Conservation (phyloP, 92 coral and sea anemone genomes). For the Palythoa caribaeorum region DNA sequence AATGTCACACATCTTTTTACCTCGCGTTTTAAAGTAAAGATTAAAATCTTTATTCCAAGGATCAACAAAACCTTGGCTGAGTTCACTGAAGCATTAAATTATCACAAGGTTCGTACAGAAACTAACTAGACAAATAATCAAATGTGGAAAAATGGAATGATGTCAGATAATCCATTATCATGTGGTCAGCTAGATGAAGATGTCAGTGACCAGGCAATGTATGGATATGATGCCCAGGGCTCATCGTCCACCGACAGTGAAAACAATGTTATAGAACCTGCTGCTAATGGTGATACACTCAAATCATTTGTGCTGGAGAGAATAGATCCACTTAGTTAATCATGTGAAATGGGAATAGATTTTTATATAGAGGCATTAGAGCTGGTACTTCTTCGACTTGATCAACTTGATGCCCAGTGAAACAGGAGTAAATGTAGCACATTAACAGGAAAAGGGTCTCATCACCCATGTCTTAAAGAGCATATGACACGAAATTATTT, state of each 20-base stretch:
- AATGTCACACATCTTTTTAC: slow-evolving; percentile 48
- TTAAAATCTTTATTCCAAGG: slow-evolving; percentile 51
- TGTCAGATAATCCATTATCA: slow-evolving; percentile 15
- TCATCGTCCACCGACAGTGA: slow-evolving; percentile 17
- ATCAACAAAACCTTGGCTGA: no score
- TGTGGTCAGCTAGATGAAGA: slow-evolving; percentile 6
- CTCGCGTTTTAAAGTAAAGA: no score
- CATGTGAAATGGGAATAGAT: slow-evolving; percentile 20
- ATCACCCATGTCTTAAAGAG: background rate
- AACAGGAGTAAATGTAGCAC: background rate
- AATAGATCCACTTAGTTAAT: slow-evolving; percentile 19
- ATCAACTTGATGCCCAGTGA: slow-evolving; percentile 23
- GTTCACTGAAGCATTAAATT: no score
- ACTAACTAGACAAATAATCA: no score
- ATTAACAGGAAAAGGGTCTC: no score
- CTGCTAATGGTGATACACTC: slow-evolving; percentile 10
- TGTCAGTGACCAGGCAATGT: slow-evolving; percentile 19
- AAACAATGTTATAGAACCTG: slow-evolving; percentile 7
- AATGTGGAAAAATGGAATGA: no score
- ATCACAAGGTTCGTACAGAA: no score
- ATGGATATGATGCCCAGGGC: slow-evolving; percentile 32
- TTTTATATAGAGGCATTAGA: slow-evolving; percentile 14
- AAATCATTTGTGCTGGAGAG: slow-evolving; percentile 20
- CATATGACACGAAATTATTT: slow-evolving; percentile 8
- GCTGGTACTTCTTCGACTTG: slow-evolving; percentile 21